Evolutionary conservation across 2,888 invertebrate genomes (phyloP), one percentile per base, ranked within the genome.

Genomic region (Orchesellides sinensis): DNA sequence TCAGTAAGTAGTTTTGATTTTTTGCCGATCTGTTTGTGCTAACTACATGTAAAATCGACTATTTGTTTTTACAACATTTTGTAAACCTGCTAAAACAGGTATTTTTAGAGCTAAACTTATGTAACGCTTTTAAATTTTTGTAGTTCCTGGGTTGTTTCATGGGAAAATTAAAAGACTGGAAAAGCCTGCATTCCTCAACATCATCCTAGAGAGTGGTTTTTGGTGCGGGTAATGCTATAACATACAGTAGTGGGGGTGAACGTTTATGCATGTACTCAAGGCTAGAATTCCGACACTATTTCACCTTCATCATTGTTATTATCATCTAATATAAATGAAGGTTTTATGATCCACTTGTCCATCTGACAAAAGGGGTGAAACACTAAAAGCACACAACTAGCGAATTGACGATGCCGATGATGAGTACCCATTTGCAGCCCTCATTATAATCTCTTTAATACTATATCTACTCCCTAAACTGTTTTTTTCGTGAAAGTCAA

Each of bases 391-490:
- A 66, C 14, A 40, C 45, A 25, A 54, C 2, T 5, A 19, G 73
- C 63, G 75, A 66, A 75, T 75, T 45, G 29, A 65, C 45, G 45
- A 40, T 54, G 40, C 12, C 27, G 19, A 35, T 40, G 75, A 70
- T 79, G 79, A 79, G 79, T 72, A 40, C n/a, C 59, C 73, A 79
- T 79, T 79, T 79, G 79, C 65, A 61, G 56, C 45, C 68, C 75
- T 14, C 10, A 75, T 75, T 75, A 66, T 66, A 23, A 23, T 66
- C 56, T 56, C 70, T 1, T 35, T 32, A 61, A 45, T 73, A 32
- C 66, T 19, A 56, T 63, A 19, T 25, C 66, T 56, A 29, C 14
- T 63, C 47, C 45, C 25, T 56, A 66, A 66, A 19, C 4, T 40
- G 29, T 21, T 35, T 63, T 69, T 77, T 69, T 61, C 69, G 61